Conservation (phyloP, 2,797 vertebrate species). For the Chelidonichthys spinosus region DNA sequence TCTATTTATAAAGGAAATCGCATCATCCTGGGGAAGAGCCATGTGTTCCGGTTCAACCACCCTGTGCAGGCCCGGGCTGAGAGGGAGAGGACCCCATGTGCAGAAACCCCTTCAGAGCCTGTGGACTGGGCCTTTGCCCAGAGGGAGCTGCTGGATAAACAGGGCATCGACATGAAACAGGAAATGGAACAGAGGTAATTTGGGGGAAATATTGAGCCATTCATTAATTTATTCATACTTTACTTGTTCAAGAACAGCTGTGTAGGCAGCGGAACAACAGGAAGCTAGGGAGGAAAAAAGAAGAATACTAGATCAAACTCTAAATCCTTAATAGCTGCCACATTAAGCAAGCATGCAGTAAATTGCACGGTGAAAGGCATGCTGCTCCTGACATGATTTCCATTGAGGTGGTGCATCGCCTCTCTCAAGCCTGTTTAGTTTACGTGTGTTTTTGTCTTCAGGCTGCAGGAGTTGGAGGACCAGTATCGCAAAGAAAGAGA, state of each 20-base stretch:
- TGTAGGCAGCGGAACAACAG: neutral
- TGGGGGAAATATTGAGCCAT: neutral
- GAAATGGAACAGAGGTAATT: constrained; percentile 97
- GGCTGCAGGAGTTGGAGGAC: constrained; percentile 97
- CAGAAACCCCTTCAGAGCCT: constrained; percentile 92
- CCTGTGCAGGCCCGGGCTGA: constrained; percentile 96
- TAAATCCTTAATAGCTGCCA: neutral
- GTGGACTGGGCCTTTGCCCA: constrained; percentile 99
- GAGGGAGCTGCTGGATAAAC: constrained; percentile 96
- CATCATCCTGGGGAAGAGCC: constrained; percentile 98
- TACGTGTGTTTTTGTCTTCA: constrained; percentile 62
- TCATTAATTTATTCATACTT: neutral
- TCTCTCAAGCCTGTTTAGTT: constrained; percentile 17
- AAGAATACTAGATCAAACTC: neutral
- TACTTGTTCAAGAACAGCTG: neutral
- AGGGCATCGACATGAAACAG: constrained; percentile 99
- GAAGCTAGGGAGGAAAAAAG: neutral
- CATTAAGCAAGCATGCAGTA: neutral
- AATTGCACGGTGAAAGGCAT: neutral
- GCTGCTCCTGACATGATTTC: neutral
- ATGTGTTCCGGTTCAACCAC: constrained; percentile 98
- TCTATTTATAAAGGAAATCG: constrained; percentile 89
- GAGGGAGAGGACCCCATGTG: constrained; percentile 92
- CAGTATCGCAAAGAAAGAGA: constrained; percentile 96
- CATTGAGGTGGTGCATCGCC: neutral